Evolutionary conservation across 2,797 vertebrate species (phyloP).

Genomic region (Falco novaeseelandiae): DNA sequence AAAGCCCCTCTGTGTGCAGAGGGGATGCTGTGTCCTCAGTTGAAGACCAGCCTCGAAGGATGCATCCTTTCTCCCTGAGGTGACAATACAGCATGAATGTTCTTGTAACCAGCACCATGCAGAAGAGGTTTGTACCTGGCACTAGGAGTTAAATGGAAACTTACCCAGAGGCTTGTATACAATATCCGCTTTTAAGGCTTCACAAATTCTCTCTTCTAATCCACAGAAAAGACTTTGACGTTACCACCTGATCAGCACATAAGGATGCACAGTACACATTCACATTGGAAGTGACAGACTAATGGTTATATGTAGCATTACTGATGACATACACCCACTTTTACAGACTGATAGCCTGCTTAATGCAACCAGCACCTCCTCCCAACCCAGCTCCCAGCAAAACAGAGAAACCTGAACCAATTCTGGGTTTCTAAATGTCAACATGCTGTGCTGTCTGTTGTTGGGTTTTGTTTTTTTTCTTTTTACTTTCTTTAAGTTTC

Average conservation of each 20-base stretch:
- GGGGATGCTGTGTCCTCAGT: neutral
- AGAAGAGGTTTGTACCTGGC: neutral
- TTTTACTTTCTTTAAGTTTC: neutral
- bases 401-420: neutral
- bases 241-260: accelerated
- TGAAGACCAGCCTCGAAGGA: neutral
- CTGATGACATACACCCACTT: neutral
- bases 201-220: neutral
- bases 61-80: neutral
- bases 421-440: neutral
- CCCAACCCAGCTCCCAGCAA: neutral
- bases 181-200: neutral
- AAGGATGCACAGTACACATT: neutral
- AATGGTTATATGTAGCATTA: accelerated
- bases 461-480: neutral
- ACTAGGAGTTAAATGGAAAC: neutral
- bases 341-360: neutral
- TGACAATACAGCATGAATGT: neutral
- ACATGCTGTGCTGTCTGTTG: neutral
- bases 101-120: neutral
- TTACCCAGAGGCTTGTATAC: neutral
- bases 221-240: neutral
- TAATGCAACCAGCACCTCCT: neutral
- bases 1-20: neutral
- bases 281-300: neutral